A percentile compares a stretch with the other conserved stretches of the same genome.
phyloP scores from a whole-genome alignment of 2,888 invertebrate genomes.

The Oxystoma pomonae region DNA sequence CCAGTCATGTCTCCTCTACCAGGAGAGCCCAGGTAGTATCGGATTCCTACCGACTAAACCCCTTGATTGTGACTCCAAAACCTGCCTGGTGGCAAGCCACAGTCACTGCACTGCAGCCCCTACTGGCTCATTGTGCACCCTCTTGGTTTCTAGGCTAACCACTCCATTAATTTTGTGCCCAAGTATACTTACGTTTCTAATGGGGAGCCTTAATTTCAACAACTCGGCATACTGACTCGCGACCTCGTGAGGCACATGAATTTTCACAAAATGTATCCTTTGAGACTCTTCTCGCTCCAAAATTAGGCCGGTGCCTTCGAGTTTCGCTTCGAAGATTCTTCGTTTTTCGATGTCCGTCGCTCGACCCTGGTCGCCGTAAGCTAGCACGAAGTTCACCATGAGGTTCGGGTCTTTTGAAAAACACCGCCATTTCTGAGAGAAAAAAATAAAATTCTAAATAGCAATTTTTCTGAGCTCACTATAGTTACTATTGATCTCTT shows the following conservation, averaged over 20 bases:
- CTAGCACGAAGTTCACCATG: slow-evolving; percentile 59
- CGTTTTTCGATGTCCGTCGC: slow-evolving; percentile 47
- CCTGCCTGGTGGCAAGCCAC: no score
- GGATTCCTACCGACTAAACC: no score
- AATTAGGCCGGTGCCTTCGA: slow-evolving; percentile 57
- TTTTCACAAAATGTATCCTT: slow-evolving; percentile 64
- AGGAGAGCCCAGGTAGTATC: no score
- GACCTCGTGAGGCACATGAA: slow-evolving; percentile 69
- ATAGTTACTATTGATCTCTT: no score
- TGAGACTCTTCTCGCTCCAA: slow-evolving; percentile 60
- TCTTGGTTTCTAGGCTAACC: no score
- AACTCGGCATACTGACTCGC: slow-evolving; percentile 70
- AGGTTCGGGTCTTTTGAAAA: slow-evolving; percentile 51
- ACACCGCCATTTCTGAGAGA: slow-evolving; percentile 50
- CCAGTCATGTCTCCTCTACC: no score
- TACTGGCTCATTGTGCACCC: no score
- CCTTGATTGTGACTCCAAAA: no score
- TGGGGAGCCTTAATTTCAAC: slow-evolving; percentile 71
- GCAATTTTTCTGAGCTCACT: no score
- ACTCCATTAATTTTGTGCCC: no score
- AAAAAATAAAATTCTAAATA: slow-evolving; percentile 2
- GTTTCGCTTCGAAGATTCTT: slow-evolving; percentile 57
- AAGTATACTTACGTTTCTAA: slow-evolving; percentile 60
- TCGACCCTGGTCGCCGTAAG: slow-evolving; percentile 49
- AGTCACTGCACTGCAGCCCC: no score